Conservation (phyloP, 2,113 vertebrate species). For the Hiodon tergisus region DNA sequence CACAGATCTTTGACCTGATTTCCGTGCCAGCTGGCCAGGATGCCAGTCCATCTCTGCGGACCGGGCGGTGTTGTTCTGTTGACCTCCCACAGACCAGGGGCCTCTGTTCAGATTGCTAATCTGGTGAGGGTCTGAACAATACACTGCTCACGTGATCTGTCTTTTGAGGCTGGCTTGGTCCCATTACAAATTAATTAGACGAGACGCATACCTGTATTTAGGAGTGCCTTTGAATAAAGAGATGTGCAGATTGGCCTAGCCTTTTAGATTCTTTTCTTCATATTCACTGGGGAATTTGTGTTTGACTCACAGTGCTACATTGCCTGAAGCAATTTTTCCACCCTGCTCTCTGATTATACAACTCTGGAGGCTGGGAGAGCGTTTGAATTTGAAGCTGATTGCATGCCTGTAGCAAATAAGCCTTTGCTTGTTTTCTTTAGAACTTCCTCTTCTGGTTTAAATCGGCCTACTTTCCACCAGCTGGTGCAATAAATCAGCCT, state of each 20-base stretch:
- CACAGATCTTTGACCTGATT: too few relatives aligned
- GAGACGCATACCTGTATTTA: slow-evolving; percentile 2
- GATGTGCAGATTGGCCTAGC: slow-evolving; percentile 42
- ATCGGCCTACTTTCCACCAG: slow-evolving; percentile 52
- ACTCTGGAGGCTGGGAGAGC: slow-evolving; percentile 48
- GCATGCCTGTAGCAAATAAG: slow-evolving; percentile 58
- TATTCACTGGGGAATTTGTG: slow-evolving; percentile 54
- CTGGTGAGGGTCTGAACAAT: too few relatives aligned
- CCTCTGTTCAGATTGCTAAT: too few relatives aligned
- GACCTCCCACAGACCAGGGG: too few relatives aligned
- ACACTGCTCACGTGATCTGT: too few relatives aligned
- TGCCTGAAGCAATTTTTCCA: slow-evolving; percentile 47
- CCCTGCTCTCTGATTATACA: slow-evolving; percentile 54
- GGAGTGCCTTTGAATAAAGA: slow-evolving; percentile 46
- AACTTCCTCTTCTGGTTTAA: slow-evolving; percentile 40
- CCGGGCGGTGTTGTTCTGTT: too few relatives aligned
- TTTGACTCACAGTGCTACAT: slow-evolving; percentile 42
- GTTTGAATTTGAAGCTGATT: slow-evolving; percentile 61
- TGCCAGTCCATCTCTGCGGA: too few relatives aligned
- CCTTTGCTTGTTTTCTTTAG: slow-evolving; percentile 42
- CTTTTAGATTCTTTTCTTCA: slow-evolving; percentile 42
- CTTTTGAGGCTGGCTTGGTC: too few relatives aligned
- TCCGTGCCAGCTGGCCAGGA: too few relatives aligned
- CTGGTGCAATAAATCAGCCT: slow-evolving; percentile 41
- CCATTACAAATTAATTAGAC: too few relatives aligned